Percentiles rank a stretch among this genome's conserved stretches.
Conservation (phyloP, 2,113 vertebrate genomes). For the Peromyscus californicus region DNA sequence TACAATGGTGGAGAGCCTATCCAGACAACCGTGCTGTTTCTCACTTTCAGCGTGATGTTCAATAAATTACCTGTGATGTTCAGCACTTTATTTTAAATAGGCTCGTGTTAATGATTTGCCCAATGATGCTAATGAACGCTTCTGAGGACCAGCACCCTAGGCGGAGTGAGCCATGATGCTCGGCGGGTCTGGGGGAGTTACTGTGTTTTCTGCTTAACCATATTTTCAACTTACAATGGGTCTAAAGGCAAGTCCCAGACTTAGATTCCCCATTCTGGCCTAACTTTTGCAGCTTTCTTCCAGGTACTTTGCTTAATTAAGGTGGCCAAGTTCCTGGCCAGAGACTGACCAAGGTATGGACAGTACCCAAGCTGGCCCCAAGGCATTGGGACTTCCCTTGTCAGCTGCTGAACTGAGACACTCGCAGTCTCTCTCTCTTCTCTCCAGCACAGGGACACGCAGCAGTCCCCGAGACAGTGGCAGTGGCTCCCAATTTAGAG, state of each 20-base stretch:
- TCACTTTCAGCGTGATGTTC: not conserved
- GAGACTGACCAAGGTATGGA: not conserved
- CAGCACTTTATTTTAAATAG: not conserved
- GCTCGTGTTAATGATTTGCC: not conserved
- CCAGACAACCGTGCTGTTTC: not conserved
- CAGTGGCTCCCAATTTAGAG: not conserved
- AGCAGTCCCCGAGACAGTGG: rapidly evolving
- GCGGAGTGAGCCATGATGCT: not conserved
- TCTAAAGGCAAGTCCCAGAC: not conserved
- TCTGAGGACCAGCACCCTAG: not conserved
- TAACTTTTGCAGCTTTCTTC: not conserved
- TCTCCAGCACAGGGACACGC: too few species aligned
- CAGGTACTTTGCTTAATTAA: not conserved
- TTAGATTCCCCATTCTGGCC: too few species aligned
- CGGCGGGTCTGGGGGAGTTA: rapidly evolving
- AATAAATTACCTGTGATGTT: not conserved
- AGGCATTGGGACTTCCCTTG: not conserved
- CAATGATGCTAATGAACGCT: not conserved
- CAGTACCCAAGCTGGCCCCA: not conserved
- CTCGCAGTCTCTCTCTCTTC: not conserved
- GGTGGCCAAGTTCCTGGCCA: not conserved
- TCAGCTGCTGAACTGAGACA: not conserved
- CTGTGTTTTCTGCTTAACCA: not conserved
- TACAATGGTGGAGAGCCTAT: not conserved
- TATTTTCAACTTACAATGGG: not conserved